phyloP scores from a whole-genome alignment of 1,140 invertebrate species.

The Holotrichia oblita region DNA sequence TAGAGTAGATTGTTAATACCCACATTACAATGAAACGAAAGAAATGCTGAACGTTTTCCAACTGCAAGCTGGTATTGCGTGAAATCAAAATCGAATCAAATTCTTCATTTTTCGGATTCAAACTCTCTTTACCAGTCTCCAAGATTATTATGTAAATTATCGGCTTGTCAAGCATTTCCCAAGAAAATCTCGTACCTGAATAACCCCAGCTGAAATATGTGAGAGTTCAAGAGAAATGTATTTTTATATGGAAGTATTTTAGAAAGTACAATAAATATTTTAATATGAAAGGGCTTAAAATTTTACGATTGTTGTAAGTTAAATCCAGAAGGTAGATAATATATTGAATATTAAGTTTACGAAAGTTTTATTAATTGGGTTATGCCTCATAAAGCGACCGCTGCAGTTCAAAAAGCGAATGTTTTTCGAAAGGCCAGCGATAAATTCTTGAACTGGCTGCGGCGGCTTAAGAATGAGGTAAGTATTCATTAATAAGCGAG shows the following conservation, averaged over 20 bases:
- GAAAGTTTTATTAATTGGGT: conserved; percentile 37
- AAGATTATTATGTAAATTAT: background rate
- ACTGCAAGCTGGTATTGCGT: background rate
- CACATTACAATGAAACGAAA: conserved; percentile 23
- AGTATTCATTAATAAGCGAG: conserved; percentile 37
- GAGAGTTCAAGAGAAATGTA: conserved; percentile 24
- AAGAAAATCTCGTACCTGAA: conserved; percentile 33
- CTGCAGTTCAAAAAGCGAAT: conserved; percentile 47
- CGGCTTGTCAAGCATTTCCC: background rate
- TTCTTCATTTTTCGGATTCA: background rate
- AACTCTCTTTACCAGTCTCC: background rate
- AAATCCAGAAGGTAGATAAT: conserved; percentile 7
- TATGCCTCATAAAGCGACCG: conserved; percentile 53
- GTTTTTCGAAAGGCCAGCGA: conserved; percentile 53
- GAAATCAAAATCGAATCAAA: conserved; percentile 9
- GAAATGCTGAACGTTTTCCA: conserved; percentile 1
- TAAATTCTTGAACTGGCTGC: conserved; percentile 55
- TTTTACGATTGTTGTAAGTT: conserved; percentile 23
- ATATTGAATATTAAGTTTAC: conserved; percentile 37
- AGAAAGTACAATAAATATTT: conserved; percentile 18
- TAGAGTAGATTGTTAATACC: background rate
- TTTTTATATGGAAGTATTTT: conserved; percentile 33
- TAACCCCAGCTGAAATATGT: conserved; percentile 21
- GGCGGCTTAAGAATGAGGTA: conserved; percentile 52
- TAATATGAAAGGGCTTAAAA: conserved; percentile 14